phyloP scores from a whole-genome alignment of 2,113 vertebrate genomes.

The Halichoeres trimaculatus region DNA sequence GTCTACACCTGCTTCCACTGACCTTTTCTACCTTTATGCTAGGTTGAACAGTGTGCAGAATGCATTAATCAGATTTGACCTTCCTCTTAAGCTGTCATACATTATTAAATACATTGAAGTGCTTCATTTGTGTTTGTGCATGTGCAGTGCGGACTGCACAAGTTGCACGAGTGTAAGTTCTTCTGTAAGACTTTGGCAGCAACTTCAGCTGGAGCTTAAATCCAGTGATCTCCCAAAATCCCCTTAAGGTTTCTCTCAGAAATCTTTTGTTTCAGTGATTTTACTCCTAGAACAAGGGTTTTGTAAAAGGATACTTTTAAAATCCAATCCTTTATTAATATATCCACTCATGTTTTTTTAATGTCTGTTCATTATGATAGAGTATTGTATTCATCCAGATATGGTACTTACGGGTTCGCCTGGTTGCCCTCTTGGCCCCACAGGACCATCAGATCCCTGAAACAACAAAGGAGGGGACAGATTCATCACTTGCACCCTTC shows the following conservation, averaged over 20 bases:
- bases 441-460: constrained; percentile 88
- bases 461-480: constrained; percentile 41
- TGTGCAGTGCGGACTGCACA: background rate
- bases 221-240: constrained; percentile 18
- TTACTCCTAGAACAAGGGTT: background rate
- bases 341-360: background rate
- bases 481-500: constrained; percentile 29
- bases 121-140: background rate
- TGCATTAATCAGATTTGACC: constrained; percentile 20
- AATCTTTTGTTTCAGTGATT: constrained; percentile 17
- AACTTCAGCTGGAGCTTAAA: constrained; percentile 2
- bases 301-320: background rate
- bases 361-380: background rate
- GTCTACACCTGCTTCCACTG: background rate
- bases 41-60: constrained; percentile 4
- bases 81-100: background rate
- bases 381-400: constrained; percentile 5
- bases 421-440: constrained; percentile 88
- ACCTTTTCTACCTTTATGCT: constrained; percentile 41
- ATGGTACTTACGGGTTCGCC: constrained; percentile 90
- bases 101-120: constrained; percentile 3
- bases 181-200: constrained; percentile 17
- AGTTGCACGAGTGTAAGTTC: constrained; percentile 9
- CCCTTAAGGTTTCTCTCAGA: constrained; percentile 1
- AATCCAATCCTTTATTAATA: background rate